A percentile compares a stretch with the other conserved stretches of the same genome.
Evolutionary conservation across 2,888 invertebrate genomes (phyloP).

Genomic region (Microctonus hyperodae): DNA sequence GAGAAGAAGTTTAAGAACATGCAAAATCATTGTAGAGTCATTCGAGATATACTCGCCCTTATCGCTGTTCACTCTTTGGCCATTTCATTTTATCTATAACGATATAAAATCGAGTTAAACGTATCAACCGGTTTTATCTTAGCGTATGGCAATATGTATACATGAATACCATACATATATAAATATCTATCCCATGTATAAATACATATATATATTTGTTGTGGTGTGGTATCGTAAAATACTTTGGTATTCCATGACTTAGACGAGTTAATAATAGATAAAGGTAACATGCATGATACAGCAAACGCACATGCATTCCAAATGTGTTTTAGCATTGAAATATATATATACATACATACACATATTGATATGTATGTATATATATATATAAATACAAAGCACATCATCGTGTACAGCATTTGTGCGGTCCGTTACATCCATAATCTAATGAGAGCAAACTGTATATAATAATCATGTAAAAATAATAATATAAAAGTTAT

Average conservation of each 20-base stretch:
- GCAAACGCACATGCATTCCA: conserved; percentile 13
- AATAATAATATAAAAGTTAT: not conserved
- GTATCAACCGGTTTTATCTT: conserved; percentile 41
- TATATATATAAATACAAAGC: not conserved
- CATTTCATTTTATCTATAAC: conserved; percentile 1
- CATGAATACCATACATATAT: not conserved
- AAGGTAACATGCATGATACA: conserved; percentile 22
- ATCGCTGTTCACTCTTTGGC: not conserved
- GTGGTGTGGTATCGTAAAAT: conserved; percentile 33
- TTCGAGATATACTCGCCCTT: not conserved
- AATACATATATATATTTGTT: conserved; percentile 1
- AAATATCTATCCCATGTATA: too few relatives aligned
- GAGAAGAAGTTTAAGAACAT: conserved; percentile 1
- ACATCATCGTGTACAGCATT: not conserved
- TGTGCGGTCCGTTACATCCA: conserved; percentile 37
- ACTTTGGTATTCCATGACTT: conserved; percentile 39
- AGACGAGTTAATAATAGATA: conserved; percentile 43
- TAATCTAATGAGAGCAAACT: conserved; percentile 38
- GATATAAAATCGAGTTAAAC: conserved; percentile 39
- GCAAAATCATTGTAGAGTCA: conserved; percentile 14
- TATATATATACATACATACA: conserved; percentile 18
- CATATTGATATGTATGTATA: too few relatives aligned
- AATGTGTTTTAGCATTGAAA: conserved; percentile 28
- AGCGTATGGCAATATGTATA: conserved; percentile 4
- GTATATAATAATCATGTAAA: not conserved